phyloP scores from a whole-genome alignment of 2,797 vertebrate genomes.

The Neosilurus hyrtlii region DNA sequence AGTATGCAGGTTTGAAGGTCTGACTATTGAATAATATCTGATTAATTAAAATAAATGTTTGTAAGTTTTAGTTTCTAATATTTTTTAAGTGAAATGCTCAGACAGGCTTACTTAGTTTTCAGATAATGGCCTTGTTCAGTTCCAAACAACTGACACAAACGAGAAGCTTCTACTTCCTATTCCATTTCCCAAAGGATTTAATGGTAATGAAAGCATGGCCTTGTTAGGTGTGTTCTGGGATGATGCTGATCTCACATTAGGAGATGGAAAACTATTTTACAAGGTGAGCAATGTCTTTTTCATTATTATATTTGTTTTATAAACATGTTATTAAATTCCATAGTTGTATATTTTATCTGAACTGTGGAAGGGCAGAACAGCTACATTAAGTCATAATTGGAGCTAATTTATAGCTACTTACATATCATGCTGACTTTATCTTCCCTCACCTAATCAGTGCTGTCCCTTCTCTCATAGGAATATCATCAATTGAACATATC shows the following conservation, averaged over 20 bases:
- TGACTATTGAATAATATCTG: too few species aligned
- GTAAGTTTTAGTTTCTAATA: not conserved
- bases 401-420: not conserved
- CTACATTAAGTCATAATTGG: not conserved
- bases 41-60: not conserved
- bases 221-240: conserved; percentile 83
- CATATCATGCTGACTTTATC: not conserved
- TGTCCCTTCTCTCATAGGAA: conserved; percentile 61
- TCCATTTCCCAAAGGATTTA: conserved; percentile 70
- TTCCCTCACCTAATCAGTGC: not conserved
- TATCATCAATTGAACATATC: conserved; percentile 63
- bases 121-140: conserved; percentile 80
- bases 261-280: conserved; percentile 73
- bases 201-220: conserved; percentile 63
- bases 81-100: not conserved
- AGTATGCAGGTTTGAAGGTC: conserved; percentile 57
- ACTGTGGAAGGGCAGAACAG: not conserved
- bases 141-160: conserved; percentile 73
- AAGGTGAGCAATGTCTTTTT: conserved; percentile 65
- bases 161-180: conserved; percentile 73
- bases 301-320: not conserved
- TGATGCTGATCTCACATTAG: conserved; percentile 75
- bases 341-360: not conserved
- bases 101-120: conserved; percentile 70
- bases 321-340: too few species aligned